Evolutionary conservation across 2,888 invertebrate species (phyloP), one percentile per base, ranked within the genome.

Genomic region (Sericinus montela): DNA sequence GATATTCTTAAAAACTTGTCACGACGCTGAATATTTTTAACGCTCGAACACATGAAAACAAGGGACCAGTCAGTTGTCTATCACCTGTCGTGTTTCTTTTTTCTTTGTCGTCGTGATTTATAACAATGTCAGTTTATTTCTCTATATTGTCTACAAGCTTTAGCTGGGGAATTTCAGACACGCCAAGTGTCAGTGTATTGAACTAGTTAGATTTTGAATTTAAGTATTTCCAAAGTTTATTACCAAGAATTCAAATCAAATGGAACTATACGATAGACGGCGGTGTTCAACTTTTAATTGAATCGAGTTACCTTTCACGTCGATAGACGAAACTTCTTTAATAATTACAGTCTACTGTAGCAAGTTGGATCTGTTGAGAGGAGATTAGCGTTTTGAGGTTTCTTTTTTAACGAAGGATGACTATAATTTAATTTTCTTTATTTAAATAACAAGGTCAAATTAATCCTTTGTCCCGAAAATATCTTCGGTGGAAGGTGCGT

Each of bases 271-370:
- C 61, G 57, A 52, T 51, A 56, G 56, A 52, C 53, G 56, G 51
- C 46, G 58, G 55, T 57, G 60, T 60, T 65, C 52, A 78, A 82
- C 68, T 84, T 83, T 83, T 80, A 82, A 85, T 84, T 81, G 78
- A 80, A 81, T 75, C 63, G 62, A 64, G 72, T 69, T 74, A 75
- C 77, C 74, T 75, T 69, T 64, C 58, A 53, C 61, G 67, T 67
- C 70, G 70, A 71, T 74, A 60, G 66, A 64, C 63, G 60, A 75
- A 82, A 69, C 72, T 83, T 81, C 74, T 81, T 78, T 78, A 74
- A 82, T 84, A 80, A 84, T 80, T 77, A 82, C 69, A 68, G 64
- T 65, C 62, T 66, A 58, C 44, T 54, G 55, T 52, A 51, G 58
- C 13, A 28, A 16, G 11, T 41, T 45, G 59, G 65, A 68, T 42